A percentile compares a stretch with the other conserved stretches of the same genome.
phyloP scores from a whole-genome alignment of 2,888 invertebrate genomes.

The Nomada fabriciana region DNA sequence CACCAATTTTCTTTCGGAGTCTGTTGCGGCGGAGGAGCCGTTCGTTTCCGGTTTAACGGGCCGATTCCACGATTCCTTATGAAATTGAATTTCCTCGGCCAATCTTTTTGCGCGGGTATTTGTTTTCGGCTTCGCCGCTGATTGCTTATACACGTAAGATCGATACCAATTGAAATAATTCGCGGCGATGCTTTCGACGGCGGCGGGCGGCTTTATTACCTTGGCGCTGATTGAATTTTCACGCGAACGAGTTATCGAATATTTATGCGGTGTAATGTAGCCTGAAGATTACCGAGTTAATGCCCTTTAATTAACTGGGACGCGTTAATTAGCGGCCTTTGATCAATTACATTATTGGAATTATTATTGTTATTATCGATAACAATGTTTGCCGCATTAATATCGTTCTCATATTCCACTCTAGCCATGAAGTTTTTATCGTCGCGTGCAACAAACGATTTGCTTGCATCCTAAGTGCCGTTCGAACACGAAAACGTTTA shows the following conservation, averaged over 20 bases:
- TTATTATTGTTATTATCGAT: not conserved
- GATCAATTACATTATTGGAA: not conserved
- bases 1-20: not conserved
- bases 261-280: not conserved
- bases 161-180: not conserved
- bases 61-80: conserved; percentile 6
- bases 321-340: not conserved
- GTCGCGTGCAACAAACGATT: no score
- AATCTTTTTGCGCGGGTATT: not conserved
- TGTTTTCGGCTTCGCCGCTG: not conserved
- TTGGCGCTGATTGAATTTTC: not conserved
- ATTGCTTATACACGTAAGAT: not conserved
- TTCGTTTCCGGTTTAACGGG: conserved; percentile 32
- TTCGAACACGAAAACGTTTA: not conserved
- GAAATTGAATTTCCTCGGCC: not conserved
- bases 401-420: not conserved
- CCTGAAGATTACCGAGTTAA: not conserved
- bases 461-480: no score
- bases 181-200: not conserved
- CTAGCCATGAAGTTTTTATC: not conserved
- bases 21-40: conserved; percentile 10
- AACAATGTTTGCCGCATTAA: not conserved
- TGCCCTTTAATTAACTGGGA: conserved; percentile 3
- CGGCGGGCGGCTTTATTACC: not conserved
- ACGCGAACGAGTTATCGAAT: not conserved